phyloP scores from a whole-genome alignment of 1,140 invertebrate species.

The Aradophagus sp. region DNA sequence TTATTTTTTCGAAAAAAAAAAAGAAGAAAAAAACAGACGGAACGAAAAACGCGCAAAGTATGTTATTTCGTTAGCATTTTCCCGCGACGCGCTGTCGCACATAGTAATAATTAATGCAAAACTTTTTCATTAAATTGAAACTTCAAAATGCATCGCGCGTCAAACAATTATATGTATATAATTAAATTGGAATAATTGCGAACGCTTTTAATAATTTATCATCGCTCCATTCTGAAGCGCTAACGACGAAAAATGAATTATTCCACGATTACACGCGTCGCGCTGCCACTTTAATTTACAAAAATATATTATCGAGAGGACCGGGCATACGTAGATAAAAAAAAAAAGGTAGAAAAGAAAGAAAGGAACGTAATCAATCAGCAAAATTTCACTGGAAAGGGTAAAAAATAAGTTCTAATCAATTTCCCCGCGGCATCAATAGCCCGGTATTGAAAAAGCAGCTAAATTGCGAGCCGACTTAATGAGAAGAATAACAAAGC shows the following conservation, averaged over 20 bases:
- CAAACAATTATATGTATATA: constrained; percentile 54
- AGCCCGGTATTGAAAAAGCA: constrained; percentile 1
- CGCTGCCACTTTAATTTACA: constrained; percentile 16
- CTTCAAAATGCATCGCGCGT: constrained; percentile 49
- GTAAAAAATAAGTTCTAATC: no score
- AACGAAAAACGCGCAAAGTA: constrained; percentile 35
- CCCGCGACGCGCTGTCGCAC: constrained; percentile 7
- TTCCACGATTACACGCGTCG: constrained; percentile 34
- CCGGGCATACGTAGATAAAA: no score
- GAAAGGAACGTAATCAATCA: constrained; percentile 9
- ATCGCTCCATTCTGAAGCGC: constrained; percentile 20
- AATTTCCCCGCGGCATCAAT: not conserved
- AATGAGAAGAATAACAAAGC: constrained; percentile 48
- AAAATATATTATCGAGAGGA: constrained; percentile 43
- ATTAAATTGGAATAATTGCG: constrained; percentile 49
- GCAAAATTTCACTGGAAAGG: no score
- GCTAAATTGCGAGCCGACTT: constrained; percentile 16
- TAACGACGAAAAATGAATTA: constrained; percentile 42
- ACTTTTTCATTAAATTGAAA: constrained; percentile 51
- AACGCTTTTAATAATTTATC: constrained; percentile 50
- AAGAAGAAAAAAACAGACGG: no score
- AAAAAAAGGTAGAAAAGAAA: not conserved
- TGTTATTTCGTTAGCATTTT: constrained; percentile 44
- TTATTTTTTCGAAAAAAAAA: no score
- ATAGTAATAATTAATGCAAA: constrained; percentile 51